Evolutionary conservation across 30 jellyfish, hydroid and myxozoan species (phyloP), one percentile per base, ranked within the genome.

Genomic region (Chironex yamaguchii): DNA sequence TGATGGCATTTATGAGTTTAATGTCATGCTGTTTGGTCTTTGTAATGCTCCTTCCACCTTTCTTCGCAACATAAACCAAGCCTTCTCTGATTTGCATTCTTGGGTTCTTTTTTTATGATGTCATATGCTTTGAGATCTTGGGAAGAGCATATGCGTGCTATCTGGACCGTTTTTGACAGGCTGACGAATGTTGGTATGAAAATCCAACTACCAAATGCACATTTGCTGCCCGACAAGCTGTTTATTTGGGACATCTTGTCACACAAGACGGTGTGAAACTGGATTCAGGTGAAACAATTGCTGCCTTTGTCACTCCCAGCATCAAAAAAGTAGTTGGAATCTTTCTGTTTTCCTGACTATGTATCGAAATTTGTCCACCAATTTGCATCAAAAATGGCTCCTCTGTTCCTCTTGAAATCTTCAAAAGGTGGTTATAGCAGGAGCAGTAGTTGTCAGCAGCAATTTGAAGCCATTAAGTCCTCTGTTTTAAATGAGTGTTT

Each of bases 21-120:
- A 78, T 22, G 89, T 36, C 4, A 65, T 88, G 73, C 92, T 89
- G 52, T 88, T 78, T 67, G 96, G 96, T 4, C 29, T 88, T 17
- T 31, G 88, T 11, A 70, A 68, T 49, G 96, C 96, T 48, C 96
- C 96, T 17, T 79, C 89, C 1, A 75, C 88, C 32, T 88, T 80
- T 51, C 89, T 68, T 53, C 89, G 97, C 0, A 14, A 52, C 48
- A 89, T 89, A 84, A 86, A 69, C 14, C 32, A 13, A 31, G 85
- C 71, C 1, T 63, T 82, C n/a, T 20, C 86, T 21, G 81, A 84
- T 1, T 66, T 77, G 66, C 62, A 65, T 25, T 77, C 75, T 72
- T 58, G 42, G 67, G 34, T 66, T 67, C 22, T 89, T 79, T 77
- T 52, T 81, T 17, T 95, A 89, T 62, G 92, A 89, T 70, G 81